Conservation (phyloP, 2,888 invertebrate genomes). For the Chymomyza procnemis region DNA sequence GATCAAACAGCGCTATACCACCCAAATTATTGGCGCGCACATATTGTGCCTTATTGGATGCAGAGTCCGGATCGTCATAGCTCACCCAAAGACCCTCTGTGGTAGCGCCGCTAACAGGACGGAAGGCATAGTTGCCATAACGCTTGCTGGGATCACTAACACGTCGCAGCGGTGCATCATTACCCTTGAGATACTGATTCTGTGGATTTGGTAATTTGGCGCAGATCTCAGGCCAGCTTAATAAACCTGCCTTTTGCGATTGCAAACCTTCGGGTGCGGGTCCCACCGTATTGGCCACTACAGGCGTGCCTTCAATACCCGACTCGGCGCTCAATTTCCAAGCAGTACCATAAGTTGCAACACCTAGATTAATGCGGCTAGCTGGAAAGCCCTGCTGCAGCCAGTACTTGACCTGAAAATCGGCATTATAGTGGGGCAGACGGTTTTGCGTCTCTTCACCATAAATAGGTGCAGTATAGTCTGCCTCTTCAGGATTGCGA, state of each 20-base stretch:
- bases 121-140: conserved; percentile 88
- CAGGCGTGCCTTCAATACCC: conserved; percentile 87
- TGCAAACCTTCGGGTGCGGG: conserved; percentile 86
- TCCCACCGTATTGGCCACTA: conserved; percentile 83
- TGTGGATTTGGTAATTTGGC: conserved; percentile 84
- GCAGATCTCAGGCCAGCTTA: conserved; percentile 90
- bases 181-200: conserved; percentile 81
- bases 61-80: conserved; percentile 89
- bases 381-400: conserved; percentile 81
- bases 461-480: conserved; percentile 86
- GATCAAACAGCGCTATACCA: conserved; percentile 86
- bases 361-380: conserved; percentile 84
- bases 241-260: conserved; percentile 84
- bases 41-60: conserved; percentile 87
- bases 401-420: conserved; percentile 84
- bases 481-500: conserved; percentile 88
- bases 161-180: conserved; percentile 84
- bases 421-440: conserved; percentile 82
- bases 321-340: conserved; percentile 89
- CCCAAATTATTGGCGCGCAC: conserved; percentile 86
- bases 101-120: conserved; percentile 84
- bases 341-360: conserved; percentile 86
- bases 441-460: conserved; percentile 84
- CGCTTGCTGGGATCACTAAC: conserved; percentile 88
- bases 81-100: conserved; percentile 88